Evolutionary conservation across 1,140 invertebrate species (phyloP), one percentile per base, ranked within the genome.

Genomic region (Drosophila simulans): DNA sequence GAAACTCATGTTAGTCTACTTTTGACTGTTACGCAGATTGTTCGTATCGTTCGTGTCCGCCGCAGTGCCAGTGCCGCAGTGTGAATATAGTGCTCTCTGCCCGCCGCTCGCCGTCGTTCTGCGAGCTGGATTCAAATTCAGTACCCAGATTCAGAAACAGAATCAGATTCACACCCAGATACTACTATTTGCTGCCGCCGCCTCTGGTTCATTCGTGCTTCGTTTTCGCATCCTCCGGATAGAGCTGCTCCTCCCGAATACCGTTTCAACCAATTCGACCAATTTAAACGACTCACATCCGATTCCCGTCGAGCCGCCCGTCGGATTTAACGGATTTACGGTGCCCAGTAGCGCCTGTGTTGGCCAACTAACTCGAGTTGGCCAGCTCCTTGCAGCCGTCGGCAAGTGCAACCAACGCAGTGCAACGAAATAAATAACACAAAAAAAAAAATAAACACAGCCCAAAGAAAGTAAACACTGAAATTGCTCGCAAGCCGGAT

Each of bases 21-120:
- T 92, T 92, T 91, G 91, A 91, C 91, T 92, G 91, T 92, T 92
- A 91, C 89, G 91, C 91, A 91, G 91, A 90, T 92, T 92, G 91
- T 92, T 92, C 82, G 90, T 82, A 86, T 83, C 68, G 60, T 68
- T 78, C 75, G 80, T 74, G 66, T 69, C 54, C 60, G 48, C 37
- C 53, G 74, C 51, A 37, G 51, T 56, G 25, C 54, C 51, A 37
- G 51, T 56, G 25, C 54, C 63, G 31, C 31, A 43, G 68, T 64
- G 57, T 27, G 46, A 51, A 51, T 34, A 49, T 31, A 51, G 68
- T 73, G 74, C 62, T 71, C 74, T 48, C 53, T 77, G 49, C 62
- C 72, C 60, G 62, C 35, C 52, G 64, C 72, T 55, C 60, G 64
- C 64, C 64, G 46, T 65, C 64, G 59, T 34, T 22, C n/a, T 51